Base-by-base conservation (phyloP, 2,797 vertebrate species). In the Toxotes lorentzi region DNA sequence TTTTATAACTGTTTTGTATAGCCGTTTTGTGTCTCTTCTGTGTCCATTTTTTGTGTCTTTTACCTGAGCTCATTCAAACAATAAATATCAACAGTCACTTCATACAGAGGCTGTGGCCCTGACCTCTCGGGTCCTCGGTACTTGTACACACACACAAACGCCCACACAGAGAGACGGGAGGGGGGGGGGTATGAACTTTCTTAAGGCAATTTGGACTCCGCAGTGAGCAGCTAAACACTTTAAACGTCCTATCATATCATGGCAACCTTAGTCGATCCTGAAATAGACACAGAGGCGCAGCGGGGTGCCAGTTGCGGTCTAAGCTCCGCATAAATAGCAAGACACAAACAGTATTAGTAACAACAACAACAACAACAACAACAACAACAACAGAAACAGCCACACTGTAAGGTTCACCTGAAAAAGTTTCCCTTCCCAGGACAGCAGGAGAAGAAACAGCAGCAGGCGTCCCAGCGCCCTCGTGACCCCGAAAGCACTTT, bases 361-460 rank as follows among this genome's bases (percentile, higher is more conserved):
- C 59, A 62, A 67, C 23, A 75, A 34, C 53, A 83, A 50, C 48
- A 7, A 35, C 34, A 7, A 35, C 34, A 7, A 35, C 23, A 70
- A 69, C 59, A 62, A 53, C 54, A 62, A 63, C 23, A 69, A 58
- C 53, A 63, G 1, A 19, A 53, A 61, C 34, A 76, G 11, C 2
- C 4, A 66, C 45, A 43, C 17, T 10, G 14, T 9, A 7, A 38
- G 35, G 41, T 57, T 88, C 88, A 96, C 95, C 94, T 95, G 93
- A 50, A 84, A 62, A 0, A 84, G 51, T 34, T 57, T 66, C 11
- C 81, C 90, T 14, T 87, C 74, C 80, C 90, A 88, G 17, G 78
- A 88, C 59, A 93, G 76, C 76, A 93, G 88, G 14, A 91, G 75
- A 10, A 91, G 84, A 9, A 54, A 16, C 38, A 93, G 53, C 43